Evolutionary conservation across 2,888 invertebrate species (phyloP), one percentile per base, ranked within the genome.

Genomic region (Catocala fraxini): DNA sequence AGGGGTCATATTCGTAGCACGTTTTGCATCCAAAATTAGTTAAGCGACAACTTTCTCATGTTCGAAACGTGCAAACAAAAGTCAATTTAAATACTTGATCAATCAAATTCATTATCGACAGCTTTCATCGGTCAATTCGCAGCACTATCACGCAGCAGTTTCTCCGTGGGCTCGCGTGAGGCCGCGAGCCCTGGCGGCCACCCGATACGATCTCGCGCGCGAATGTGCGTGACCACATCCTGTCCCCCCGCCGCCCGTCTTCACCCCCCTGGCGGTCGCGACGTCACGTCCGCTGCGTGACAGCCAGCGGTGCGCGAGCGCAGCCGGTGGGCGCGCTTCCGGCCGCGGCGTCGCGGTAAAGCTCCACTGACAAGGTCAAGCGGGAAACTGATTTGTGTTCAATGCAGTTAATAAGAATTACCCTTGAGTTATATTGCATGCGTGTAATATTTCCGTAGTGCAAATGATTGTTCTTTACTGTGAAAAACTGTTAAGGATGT

Each of bases 201-300:
- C 34, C 35, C 82, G 87, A 85, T 86, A 86, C 86, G 78, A 88
- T 87, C 88, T 85, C 84, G 84, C 89, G 87, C 86, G 87, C 86
- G 86, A 87, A 84, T 84, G 84, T 87, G 86, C 90, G 88, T 89
- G 90, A 91, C 91, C 90, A 82, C 91, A 90, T 91, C 90, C 91
- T 89, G 84, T 76, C 73, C 73, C 79, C 71, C 69, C 72, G 67
- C 65, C 77, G 59, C 71, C 59, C 59, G 35, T 39, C 59, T 46
- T 47, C 59, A 59, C 51, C 53, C 49, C 63, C 51, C 49, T 11
- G 43, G 45, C 35, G 52, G 34, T 33, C 51, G 34, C 15, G 10
- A 12, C 71, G 56, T 73, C 55, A 58, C 68, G 63, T 62, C 71
- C 73, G 71, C 66, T 62, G 63, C 66, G 65, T 75, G 78, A 71